Base-by-base conservation (phyloP, 53 echinoderm and acorn worm species). In the Pentamera pediparva region DNA sequence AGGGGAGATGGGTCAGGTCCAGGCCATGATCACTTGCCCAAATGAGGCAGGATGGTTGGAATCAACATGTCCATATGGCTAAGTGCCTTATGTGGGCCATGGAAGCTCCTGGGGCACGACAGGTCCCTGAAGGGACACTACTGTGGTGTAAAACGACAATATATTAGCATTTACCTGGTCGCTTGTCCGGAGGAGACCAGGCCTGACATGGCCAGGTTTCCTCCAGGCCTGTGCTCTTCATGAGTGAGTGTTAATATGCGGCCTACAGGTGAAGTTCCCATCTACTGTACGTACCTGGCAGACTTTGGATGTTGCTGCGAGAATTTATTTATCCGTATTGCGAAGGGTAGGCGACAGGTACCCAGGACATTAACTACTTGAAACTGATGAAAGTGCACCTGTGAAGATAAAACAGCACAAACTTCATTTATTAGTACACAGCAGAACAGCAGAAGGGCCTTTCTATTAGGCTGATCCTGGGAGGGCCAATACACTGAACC, bases 341-440 rank as follows among this genome's bases (percentile, higher is more conserved):
- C 96, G 62, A 91, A 95, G 4, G 96, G 96, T 75, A 95, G 69
- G 8, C 79, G 76, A 61, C 90, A 88, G 0, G 96, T 95, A 8
- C 96, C 96, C 52, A 95, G 60, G 13, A 95, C 96, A 67, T 95
- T 95, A 36, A 95, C 90, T 11, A 95, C 88, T 52, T 88, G 79
- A 61, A 85, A 95, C 19, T 88, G 81, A 31, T 75, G 61, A 35
- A 95, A 54, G 6, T 81, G 84, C 2, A 89, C 85, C 89, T 89
- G 65, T 5, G 59, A 70, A 48, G 45, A 11, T 13, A 31, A 29
- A 61, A 29, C 1, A n/a, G 27, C 29, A 41, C 13, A 29, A 27
- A 54, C 17, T 11, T 15, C 33, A 4, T 3, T 61, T 60, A 45
- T n/a, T 45, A 1, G 0, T 15, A 45, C 12, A 45, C 47, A 45